A percentile compares a stretch with the other conserved stretches of the same genome.
phyloP scores from a whole-genome alignment of 1,140 invertebrate species.

The Habropoda laboriosa region DNA sequence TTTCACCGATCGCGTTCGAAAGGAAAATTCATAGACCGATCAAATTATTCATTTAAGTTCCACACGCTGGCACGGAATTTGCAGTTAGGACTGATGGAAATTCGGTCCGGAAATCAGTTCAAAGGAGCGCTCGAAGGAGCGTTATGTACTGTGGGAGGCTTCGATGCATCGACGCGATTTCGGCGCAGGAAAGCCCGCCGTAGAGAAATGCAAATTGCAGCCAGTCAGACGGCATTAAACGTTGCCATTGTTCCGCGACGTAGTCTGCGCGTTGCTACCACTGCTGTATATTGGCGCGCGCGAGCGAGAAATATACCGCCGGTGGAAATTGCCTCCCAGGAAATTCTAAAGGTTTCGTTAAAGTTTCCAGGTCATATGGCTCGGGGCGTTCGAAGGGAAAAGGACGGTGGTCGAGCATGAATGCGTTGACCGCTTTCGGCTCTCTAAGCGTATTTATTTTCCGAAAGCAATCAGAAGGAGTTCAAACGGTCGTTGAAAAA shows the following conservation, averaged over 20 bases:
- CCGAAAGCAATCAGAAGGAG: slow-evolving; percentile 21
- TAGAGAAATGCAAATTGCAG: slow-evolving; percentile 63
- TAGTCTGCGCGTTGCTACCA: slow-evolving; percentile 5
- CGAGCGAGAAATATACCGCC: slow-evolving; percentile 30
- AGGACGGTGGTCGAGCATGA: not conserved
- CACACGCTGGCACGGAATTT: slow-evolving; percentile 35
- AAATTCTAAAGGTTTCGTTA: slow-evolving; percentile 64
- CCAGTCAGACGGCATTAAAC: slow-evolving; percentile 55
- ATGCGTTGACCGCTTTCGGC: slow-evolving; percentile 30
- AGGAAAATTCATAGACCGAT: too few species aligned
- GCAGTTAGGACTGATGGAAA: slow-evolving; percentile 35
- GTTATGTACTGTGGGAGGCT: slow-evolving; percentile 30
- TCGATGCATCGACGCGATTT: slow-evolving; percentile 51
- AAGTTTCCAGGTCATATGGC: slow-evolving; percentile 70
- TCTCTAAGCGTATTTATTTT: slow-evolving; percentile 38
- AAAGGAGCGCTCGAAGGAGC: slow-evolving; percentile 51
- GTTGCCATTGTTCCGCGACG: slow-evolving; percentile 44
- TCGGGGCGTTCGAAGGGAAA: slow-evolving; percentile 40
- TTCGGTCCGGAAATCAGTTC: slow-evolving; percentile 49
- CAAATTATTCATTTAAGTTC: too few species aligned
- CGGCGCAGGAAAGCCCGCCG: slow-evolving; percentile 23
- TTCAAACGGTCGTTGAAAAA: not conserved
- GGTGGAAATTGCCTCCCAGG: slow-evolving; percentile 58
- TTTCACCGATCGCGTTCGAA: too few species aligned
- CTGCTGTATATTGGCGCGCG: slow-evolving; percentile 28